Conservation (phyloP, 2,797 vertebrate genomes). For the Pseudomugil tenellus region DNA sequence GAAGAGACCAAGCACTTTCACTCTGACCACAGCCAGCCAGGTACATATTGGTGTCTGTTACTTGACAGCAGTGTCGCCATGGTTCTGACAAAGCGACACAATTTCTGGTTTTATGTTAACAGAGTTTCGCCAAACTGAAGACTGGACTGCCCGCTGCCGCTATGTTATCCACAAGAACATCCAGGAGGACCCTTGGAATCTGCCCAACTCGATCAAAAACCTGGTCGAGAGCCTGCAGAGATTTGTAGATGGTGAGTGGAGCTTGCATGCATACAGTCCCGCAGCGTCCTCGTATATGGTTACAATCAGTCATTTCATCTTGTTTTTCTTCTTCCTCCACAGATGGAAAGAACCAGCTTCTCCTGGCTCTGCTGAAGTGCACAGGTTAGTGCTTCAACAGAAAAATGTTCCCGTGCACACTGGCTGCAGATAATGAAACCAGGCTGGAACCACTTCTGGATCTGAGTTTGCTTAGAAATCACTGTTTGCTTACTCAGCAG, state of each 20-base stretch:
- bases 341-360: constrained; percentile 98
- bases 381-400: constrained; percentile 80
- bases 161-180: constrained; percentile 93
- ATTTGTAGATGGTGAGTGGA: constrained; percentile 91
- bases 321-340: constrained; percentile 57
- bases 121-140: constrained; percentile 96
- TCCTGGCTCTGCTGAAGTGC: constrained; percentile 95
- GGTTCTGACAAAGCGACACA: constrained; percentile 14
- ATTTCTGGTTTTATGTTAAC: constrained; percentile 30
- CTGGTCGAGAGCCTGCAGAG: constrained; percentile 94
- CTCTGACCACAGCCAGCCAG: constrained; percentile 93
- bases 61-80: neutral
- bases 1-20: constrained; percentile 97
- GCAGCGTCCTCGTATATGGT: neutral
- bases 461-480: constrained; percentile 35
- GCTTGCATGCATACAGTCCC: neutral
- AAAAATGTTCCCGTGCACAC: constrained; percentile 3
- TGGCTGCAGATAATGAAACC: neutral
- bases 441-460: constrained; percentile 6
- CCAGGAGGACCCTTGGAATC: constrained; percentile 98
- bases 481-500: constrained; percentile 16
- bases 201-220: constrained; percentile 95
- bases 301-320: constrained; percentile 18
- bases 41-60: constrained; percentile 70
- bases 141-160: constrained; percentile 88